phyloP scores from a whole-genome alignment of 2,797 vertebrate species.

The Sitta carolinensis region DNA sequence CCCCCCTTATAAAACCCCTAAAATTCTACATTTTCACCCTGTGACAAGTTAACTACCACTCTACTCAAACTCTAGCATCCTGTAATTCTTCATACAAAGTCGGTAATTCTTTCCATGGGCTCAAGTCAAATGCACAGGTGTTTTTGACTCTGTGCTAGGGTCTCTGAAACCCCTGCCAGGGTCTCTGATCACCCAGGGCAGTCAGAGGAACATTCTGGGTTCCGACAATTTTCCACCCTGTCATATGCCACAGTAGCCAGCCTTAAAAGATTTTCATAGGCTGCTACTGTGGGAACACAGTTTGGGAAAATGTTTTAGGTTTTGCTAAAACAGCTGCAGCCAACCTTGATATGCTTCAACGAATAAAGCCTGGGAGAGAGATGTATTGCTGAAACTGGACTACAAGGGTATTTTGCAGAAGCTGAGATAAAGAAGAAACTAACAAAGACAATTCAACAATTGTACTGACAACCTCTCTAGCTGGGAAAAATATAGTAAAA shows the following conservation, averaged over 20 bases:
- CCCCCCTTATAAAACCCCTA: too few species aligned
- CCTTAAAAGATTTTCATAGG: background rate
- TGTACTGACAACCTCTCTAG: background rate
- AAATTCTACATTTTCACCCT: too few species aligned
- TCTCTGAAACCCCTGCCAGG: too few species aligned
- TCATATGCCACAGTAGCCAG: background rate
- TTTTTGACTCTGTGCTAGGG: too few species aligned
- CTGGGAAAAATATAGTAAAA: background rate
- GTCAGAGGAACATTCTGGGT: too few species aligned
- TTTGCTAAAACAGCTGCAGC: background rate
- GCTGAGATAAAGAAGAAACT: background rate
- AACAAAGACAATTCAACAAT: background rate
- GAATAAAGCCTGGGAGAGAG: background rate
- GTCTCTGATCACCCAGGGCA: too few species aligned
- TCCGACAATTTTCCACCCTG: background rate
- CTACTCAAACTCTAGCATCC: too few species aligned
- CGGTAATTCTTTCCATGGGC: too few species aligned
- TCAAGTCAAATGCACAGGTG: too few species aligned
- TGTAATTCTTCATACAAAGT: too few species aligned
- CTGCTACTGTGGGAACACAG: background rate
- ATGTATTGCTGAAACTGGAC: background rate
- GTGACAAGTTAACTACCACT: too few species aligned
- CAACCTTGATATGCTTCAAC: background rate
- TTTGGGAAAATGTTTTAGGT: background rate
- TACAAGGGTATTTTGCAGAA: background rate